These are phyloP conservation scores for Ochotona curzoniae DNA, from an alignment of 2,113 vertebrate species.

Conservation along the genomic window DNA sequence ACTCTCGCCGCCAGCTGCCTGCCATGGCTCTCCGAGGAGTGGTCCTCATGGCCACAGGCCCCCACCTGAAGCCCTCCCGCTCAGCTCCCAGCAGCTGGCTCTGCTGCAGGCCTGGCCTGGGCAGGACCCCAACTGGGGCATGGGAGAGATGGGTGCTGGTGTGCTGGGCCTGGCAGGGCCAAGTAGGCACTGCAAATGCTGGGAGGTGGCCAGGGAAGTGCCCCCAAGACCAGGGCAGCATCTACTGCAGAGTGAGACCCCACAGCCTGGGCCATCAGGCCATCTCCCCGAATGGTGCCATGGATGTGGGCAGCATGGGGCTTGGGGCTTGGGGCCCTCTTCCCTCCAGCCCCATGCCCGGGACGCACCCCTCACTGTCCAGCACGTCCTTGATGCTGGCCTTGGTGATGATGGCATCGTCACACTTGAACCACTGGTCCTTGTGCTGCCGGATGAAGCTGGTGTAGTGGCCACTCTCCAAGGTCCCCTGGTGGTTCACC, in stretches of 20 bases:
- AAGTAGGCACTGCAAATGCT: no score
- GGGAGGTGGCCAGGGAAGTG: no score
- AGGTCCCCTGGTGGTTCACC: constrained; percentile 99
- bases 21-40: no score
- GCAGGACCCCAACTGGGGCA: no score
- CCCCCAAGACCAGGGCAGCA: no score
- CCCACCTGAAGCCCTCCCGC: neutral
- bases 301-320: no score
- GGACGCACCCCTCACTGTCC: constrained; percentile 97
- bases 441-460: constrained; percentile 99
- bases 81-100: neutral
- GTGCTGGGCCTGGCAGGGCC: no score
- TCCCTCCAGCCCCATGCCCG: neutral
- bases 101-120: neutral
- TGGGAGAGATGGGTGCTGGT: no score
- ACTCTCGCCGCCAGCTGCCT: neutral
- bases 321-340: no score
- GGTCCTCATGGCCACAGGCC: neutral
- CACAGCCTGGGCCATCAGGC: no score
- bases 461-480: constrained; percentile 99
- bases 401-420: constrained; percentile 99
- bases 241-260: neutral
- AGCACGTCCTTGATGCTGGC: constrained; percentile 99
- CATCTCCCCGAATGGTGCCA: no score
- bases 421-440: constrained; percentile 99